A percentile compares a stretch with the other conserved stretches of the same genome.
phyloP scores from a whole-genome alignment of 1,140 invertebrate species.

The Hesperophylax magnus region DNA sequence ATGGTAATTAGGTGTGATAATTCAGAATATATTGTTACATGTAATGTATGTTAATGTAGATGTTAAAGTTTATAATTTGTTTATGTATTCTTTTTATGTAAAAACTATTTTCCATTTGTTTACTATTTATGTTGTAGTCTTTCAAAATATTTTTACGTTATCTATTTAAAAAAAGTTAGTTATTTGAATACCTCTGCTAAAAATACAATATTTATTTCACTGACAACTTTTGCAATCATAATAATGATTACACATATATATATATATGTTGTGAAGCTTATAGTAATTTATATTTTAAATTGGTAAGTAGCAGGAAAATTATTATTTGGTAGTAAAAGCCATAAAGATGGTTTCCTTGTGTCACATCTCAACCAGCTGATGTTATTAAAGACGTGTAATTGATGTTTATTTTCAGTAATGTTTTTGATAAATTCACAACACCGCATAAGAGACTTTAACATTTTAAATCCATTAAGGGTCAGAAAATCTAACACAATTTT shows the following conservation, averaged over 20 bases:
- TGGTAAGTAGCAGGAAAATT: background rate
- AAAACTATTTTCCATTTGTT: constrained; percentile 15
- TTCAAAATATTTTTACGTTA: background rate
- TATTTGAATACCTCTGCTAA: background rate
- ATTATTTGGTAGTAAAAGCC: too few relatives aligned
- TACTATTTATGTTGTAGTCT: constrained; percentile 9
- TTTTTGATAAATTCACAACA: too few relatives aligned
- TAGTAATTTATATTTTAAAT: too few relatives aligned
- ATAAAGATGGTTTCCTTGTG: too few relatives aligned
- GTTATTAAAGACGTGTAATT: background rate
- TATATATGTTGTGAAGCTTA: too few relatives aligned
- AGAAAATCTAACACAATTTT: too few relatives aligned
- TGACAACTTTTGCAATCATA: background rate
- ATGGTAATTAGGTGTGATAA: background rate
- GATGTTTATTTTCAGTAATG: background rate
- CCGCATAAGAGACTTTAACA: too few relatives aligned
- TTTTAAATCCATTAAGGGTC: too few relatives aligned
- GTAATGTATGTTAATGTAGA: constrained; percentile 4
- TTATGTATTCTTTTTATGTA: constrained; percentile 13
- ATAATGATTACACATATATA: background rate
- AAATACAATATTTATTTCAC: constrained; percentile 11
- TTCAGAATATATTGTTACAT: constrained; percentile 1
- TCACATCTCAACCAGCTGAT: too few relatives aligned
- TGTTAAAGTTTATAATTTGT: constrained; percentile 24
- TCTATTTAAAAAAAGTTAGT: background rate